Conservation (phyloP, 1,140 invertebrate species). For the Macrobrachium nipponense region DNA sequence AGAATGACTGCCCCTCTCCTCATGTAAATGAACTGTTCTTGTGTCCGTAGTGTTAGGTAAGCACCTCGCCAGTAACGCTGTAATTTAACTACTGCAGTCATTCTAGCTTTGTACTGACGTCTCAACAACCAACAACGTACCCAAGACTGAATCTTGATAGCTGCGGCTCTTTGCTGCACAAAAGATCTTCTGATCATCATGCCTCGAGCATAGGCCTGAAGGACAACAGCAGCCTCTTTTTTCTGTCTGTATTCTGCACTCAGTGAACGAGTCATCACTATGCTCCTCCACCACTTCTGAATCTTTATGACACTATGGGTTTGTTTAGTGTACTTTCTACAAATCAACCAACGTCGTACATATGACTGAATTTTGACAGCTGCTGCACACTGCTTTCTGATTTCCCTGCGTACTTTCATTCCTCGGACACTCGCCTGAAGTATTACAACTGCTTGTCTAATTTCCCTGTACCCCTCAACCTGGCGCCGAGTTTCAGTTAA, state of each 20-base stretch:
- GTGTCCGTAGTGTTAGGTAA: conserved; percentile 32
- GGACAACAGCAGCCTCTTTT: background rate
- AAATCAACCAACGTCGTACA: background rate
- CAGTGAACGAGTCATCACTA: background rate
- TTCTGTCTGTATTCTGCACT: background rate
- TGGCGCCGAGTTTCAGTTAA: background rate
- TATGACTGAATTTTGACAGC: conserved; percentile 5
- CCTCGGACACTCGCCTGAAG: too few species aligned
- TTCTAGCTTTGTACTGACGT: conserved; percentile 6
- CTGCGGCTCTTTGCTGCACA: background rate
- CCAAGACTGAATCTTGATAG: conserved; percentile 15
- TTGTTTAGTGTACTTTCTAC: background rate
- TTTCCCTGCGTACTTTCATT: too few species aligned
- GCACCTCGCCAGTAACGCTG: conserved; percentile 60
- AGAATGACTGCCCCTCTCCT: conserved; percentile 51
- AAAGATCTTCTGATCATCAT: background rate
- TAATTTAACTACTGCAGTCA: conserved; percentile 39
- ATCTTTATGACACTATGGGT: conserved; percentile 2
- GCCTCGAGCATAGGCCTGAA: conserved; percentile 28
- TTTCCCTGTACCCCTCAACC: too few species aligned
- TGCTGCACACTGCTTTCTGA: background rate
- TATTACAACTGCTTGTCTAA: too few species aligned
- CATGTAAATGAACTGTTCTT: conserved; percentile 59
- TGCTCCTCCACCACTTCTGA: conserved; percentile 20
- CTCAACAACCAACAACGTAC: conserved; percentile 11